Base-by-base conservation (phyloP, 1,140 invertebrate genomes). In the Mycetomoellerius zeteki region DNA sequence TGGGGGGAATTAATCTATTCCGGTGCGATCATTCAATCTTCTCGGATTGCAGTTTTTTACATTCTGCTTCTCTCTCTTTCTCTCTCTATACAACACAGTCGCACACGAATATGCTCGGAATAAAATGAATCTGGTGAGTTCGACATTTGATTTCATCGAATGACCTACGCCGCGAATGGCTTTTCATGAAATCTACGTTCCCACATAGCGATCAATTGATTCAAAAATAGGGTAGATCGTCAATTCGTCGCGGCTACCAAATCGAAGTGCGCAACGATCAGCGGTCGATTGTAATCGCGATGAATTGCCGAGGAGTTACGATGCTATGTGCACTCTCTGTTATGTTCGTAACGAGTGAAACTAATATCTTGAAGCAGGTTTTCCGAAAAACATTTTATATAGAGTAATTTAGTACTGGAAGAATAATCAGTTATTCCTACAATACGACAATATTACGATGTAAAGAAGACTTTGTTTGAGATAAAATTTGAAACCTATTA, bases 181-280 rank as follows among this genome's bases (percentile, higher is more conserved):
- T 90, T 90, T 90, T 90, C 89, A 90, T 88, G 69, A 84, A 75
- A 80, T 75, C 75, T 86, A 90, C 76, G 77, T 88, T 90, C 82
- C 82, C 86, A 86, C 81, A 90, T 88, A 86, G 50, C 81, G 67
- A 78, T 84, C 86, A 90, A 90, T 90, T 90, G 89, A 90, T 90
- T 90, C 90, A 88, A 90, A 90, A 90, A 85, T 90, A 90, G 86
- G 88, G 86, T 88, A 90, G 88, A 86, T 90, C 89, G 86, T 90
- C 88, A 89, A 90, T 90, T 90, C 88, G 78, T 87, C 80, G 62
- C 64, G 89, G 81, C 72, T 78, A 71, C 60, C 81, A 71, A 88
- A 90, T 90, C 80, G 80, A 43, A 76, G 58, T 50, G 78, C 75
- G 75, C 85, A 81, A 71, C 85, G 85, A 86, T 86, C 76, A 85